Evolutionary conservation across 2,113 vertebrate species (phyloP).

Genomic region (Australoheros scitulus): DNA sequence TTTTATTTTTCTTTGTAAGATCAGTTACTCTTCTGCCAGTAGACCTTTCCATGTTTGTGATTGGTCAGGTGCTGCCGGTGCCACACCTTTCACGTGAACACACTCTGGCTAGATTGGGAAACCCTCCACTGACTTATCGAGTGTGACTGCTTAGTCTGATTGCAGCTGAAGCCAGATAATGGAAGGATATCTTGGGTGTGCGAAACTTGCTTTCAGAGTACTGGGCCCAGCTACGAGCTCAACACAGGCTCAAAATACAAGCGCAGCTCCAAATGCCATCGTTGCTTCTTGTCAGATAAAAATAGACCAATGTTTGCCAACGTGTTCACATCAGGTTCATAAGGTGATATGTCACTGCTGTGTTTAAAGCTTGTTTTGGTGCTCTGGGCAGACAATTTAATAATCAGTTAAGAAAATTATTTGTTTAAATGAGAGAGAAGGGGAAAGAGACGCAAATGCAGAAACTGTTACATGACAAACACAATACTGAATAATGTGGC

Average conservation of each 20-base stretch:
- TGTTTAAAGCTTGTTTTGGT: background rate
- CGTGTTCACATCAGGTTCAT: slow-evolving; percentile 8
- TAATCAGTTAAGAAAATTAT: background rate
- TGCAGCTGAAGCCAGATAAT: background rate
- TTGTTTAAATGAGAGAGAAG: background rate
- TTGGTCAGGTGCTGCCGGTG: too few relatives aligned
- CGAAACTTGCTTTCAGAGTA: background rate
- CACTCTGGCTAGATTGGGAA: background rate
- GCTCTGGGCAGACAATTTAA: background rate
- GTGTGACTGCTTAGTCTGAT: background rate
- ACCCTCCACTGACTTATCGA: background rate
- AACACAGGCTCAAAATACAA: background rate
- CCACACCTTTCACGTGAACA: background rate
- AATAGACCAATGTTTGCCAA: slow-evolving; percentile 12
- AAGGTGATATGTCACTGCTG: background rate
- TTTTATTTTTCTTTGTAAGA: background rate
- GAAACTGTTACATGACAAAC: background rate
- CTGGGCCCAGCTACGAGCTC: background rate
- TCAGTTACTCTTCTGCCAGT: background rate
- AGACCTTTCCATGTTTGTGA: background rate
- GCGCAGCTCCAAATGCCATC: background rate
- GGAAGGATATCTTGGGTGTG: background rate
- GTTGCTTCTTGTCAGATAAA: background rate
- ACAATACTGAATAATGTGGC: background rate
- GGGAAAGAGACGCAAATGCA: background rate